Base-by-base conservation (phyloP, 2,888 invertebrate species). In the Scaptodrosophila latifasciaeformis region DNA sequence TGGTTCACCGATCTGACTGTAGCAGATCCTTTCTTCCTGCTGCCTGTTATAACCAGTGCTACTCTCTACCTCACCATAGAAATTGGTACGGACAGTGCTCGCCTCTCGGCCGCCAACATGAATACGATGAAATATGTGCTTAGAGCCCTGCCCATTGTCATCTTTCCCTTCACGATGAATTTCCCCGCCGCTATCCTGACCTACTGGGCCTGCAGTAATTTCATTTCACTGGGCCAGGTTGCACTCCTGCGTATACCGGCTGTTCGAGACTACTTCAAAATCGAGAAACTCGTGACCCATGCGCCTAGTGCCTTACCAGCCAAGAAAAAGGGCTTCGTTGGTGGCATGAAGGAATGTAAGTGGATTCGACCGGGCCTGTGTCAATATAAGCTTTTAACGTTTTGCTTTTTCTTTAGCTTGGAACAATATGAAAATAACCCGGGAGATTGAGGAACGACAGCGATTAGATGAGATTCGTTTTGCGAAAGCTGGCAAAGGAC, bases 1-100 rank as follows among this genome's bases (percentile, higher is more conserved):
- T 99, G 99, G 99, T 97, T 99, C 84, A 88, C 90, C 2, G 97
- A 99, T 88, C 89, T 99, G 39, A 96, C 97, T 0, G 85, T 95
- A 7, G 89, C 93, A 2, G 99, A 99, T 88, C 97, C 97, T 40
- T 94, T 89, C 85, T 98, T 92, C 81, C 65, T 94, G 10, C 87
- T 99, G 51, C 99, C 99, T 0, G 4, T 96, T 1, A 88, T 96
- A 45, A 97, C 97, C 1, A 92, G 94, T 85, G 86, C 90, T 0
- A 96, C 97, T 1, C 87, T 99, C 77, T 92, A 90, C 84, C 86
- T 92, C 0, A 96, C 96, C 1, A 91, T 97, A 49, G 94, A 96
- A 74, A 71, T 95, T 18, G 95, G 96, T 45, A 91, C 93, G 1
- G 96, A 96, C 80, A 88, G 90, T 12, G 92, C 90, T 0, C 89